Evolutionary conservation across 2,797 vertebrate species (phyloP).

Genomic region (Basileuterus tristriatus): DNA sequence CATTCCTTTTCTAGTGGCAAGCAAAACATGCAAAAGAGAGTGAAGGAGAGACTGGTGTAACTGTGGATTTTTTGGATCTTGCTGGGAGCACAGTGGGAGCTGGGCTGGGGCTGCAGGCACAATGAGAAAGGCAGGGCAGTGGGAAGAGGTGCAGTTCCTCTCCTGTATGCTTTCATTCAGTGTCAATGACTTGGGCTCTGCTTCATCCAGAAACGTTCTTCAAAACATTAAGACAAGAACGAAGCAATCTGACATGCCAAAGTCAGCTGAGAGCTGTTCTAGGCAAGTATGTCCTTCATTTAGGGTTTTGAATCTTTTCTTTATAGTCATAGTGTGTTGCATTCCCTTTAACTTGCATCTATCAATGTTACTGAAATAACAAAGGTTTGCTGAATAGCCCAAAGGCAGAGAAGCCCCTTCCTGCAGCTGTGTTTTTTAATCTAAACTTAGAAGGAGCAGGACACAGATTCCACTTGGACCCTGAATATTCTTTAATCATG

Average conservation of each 20-base stretch:
- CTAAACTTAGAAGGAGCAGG: not conserved
- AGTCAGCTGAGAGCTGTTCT: not conserved
- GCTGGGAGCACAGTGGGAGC: not conserved
- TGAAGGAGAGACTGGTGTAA: not conserved
- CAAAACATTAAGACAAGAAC: not conserved
- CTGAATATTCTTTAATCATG: not conserved
- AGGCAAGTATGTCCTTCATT: not conserved
- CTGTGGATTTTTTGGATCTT: not conserved
- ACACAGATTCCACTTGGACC: not conserved
- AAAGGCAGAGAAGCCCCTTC: not conserved
- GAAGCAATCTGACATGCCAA: not conserved
- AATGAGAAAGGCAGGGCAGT: not conserved
- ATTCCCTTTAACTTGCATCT: not conserved
- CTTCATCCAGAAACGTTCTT: not conserved
- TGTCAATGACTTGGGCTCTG: not conserved
- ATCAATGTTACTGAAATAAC: not conserved
- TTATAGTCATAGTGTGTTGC: fast-evolving
- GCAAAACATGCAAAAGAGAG: not conserved
- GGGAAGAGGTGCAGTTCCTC: not conserved
- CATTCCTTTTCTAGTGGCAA: not conserved
- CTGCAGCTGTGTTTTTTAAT: not conserved
- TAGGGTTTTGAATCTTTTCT: not conserved
- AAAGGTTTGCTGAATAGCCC: not conserved
- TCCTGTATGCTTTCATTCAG: not conserved
- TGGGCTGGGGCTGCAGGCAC: not conserved